Evolutionary conservation across 2,888 invertebrate species (phyloP), one percentile per base, ranked within the genome.

Genomic region (Xanthia togata): DNA sequence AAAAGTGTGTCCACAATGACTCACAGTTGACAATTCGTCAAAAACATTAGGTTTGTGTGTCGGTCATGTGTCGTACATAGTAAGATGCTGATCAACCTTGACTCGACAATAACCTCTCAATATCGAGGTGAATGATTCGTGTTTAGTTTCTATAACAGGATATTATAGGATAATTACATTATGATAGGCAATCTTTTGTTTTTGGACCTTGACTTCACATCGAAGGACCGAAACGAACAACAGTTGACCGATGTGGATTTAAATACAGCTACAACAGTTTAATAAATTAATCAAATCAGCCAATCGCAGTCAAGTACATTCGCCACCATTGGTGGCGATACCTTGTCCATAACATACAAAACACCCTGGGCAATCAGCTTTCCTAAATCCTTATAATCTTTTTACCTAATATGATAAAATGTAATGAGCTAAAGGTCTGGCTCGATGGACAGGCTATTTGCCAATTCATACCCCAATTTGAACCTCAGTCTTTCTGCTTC

Each of bases 41-140:
- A 91, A 90, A 89, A 87, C 89, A 88, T 92, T 90, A 89, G 89
- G 90, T 92, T 92, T 92, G 82, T 87, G 88, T 93, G 93, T 89
- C 91, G 87, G 74, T 82, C 75, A 86, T 88, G 89, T 84, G 90
- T 76, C 76, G 63, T 84, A 91, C 92, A 92, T 94, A 93, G 90
- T 91, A 93, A 93, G 71, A 78, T 68, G 78, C 70, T 79, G 84
- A 88, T 90, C 90, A 91, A 86, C 93, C 92, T 93, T 93, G 91
- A 91, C 91, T 93, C 84, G 84, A 63, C 87, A 89, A 81, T 83
- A 86, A 88, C 86, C 87, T 89, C 89, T 85, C 64, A 73, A 76
- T 86, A 90, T 85, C 85, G 91, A 91, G 89, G 90, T 91, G 89
- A 92, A 90, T 75, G 88, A 91, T 89, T 90, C 91, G 86, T 91